Conservation (phyloP, 2,888 invertebrate species). For the Polietes domitor region DNA sequence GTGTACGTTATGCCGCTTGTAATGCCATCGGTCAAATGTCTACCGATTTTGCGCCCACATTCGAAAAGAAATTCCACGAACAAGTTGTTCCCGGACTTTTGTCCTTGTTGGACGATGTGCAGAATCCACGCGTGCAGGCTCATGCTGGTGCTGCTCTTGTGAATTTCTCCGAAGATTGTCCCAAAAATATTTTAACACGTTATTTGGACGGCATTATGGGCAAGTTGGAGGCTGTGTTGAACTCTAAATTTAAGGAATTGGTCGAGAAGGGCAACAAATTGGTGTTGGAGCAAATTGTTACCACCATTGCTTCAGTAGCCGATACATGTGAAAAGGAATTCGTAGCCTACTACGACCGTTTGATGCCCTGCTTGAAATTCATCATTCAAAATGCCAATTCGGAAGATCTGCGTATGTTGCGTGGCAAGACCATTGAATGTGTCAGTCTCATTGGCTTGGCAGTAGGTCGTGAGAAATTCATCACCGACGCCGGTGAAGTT, state of each 20-base stretch:
- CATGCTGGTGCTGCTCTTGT: slow-evolving; percentile 96
- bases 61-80: slow-evolving; percentile 98
- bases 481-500: slow-evolving; percentile 94
- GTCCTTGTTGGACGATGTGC: slow-evolving; percentile 93
- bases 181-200: slow-evolving; percentile 93
- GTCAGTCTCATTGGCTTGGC: slow-evolving; percentile 97
- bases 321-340: slow-evolving; percentile 99
- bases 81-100: slow-evolving; percentile 96
- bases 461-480: slow-evolving; percentile 92
- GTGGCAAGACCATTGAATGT: slow-evolving; percentile 99
- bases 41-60: slow-evolving; percentile 97
- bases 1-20: slow-evolving; percentile 94
- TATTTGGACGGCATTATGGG: slow-evolving; percentile 96
- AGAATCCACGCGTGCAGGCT: slow-evolving; percentile 93
- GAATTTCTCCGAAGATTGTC: slow-evolving; percentile 99
- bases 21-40: slow-evolving; percentile 99
- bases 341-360: slow-evolving; percentile 94
- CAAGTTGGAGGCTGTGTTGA: slow-evolving; percentile 94
- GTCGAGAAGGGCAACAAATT: slow-evolving; percentile 96
- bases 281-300: slow-evolving; percentile 97
- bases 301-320: slow-evolving; percentile 98
- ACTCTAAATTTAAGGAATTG: slow-evolving; percentile 96
- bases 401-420: slow-evolving; percentile 92
- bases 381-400: slow-evolving; percentile 97
- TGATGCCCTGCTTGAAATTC: slow-evolving; percentile 97